Evolutionary conservation across 2,113 vertebrate genomes (phyloP).

Genomic region (Onychostoma macrolepis): DNA sequence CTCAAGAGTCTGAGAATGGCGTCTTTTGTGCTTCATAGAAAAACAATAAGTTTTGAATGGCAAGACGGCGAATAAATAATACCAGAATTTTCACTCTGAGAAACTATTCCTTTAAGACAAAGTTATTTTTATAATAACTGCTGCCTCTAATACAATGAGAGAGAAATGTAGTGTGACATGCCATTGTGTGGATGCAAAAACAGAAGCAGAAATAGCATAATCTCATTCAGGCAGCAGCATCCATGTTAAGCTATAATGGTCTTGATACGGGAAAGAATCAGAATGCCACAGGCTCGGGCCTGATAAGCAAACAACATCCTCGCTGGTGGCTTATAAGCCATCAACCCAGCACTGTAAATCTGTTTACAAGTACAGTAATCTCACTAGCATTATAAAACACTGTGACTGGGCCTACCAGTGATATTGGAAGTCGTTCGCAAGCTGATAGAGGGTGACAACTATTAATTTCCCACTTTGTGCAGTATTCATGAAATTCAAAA

Average conservation of each 20-base stretch:
- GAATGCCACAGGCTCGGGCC: constrained; percentile 38
- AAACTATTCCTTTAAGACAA: background rate
- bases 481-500: constrained; percentile 50
- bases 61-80: background rate
- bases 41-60: background rate
- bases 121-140: background rate
- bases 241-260: constrained; percentile 49
- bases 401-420: constrained; percentile 18
- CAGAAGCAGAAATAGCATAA: constrained; percentile 45
- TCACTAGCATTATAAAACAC: constrained; percentile 28
- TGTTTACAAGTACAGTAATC: constrained; percentile 50
- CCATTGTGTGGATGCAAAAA: constrained; percentile 4
- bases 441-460: constrained; percentile 30
- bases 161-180: background rate
- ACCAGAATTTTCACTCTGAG: background rate
- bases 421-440: constrained; percentile 11
- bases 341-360: constrained; percentile 54
- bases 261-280: constrained; percentile 30
- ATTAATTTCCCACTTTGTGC: constrained; percentile 48
- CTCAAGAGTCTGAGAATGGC: constrained; percentile 2
- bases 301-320: constrained; percentile 54
- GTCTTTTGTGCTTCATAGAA: background rate
- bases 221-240: constrained; percentile 47
- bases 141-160: constrained; percentile 8
- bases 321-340: constrained; percentile 50